phyloP scores from a whole-genome alignment of 2,113 vertebrate genomes.

The Psophia crepitans region DNA sequence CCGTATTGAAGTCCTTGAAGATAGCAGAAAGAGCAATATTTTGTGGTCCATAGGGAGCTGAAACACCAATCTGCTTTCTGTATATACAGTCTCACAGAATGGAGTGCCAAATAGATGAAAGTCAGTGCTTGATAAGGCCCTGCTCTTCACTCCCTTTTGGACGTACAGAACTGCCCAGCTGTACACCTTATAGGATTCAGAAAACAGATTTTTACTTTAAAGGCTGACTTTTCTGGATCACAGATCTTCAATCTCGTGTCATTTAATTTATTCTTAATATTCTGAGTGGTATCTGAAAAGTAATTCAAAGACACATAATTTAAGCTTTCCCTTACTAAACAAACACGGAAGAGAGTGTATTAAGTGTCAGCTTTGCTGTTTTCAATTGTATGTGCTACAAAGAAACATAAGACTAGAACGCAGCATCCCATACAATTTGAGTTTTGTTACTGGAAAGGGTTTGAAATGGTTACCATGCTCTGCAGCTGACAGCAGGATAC shows the following conservation, averaged over 20 bases:
- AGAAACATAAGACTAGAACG: background rate
- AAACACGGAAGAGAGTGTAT: background rate
- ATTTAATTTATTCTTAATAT: constrained; percentile 58
- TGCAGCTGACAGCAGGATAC: background rate
- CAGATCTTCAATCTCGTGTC: background rate
- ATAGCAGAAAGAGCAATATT: constrained; percentile 31
- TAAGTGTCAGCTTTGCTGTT: constrained; percentile 15
- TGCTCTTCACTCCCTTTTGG: background rate
- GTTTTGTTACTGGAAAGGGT: background rate
- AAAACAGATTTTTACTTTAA: constrained; percentile 53
- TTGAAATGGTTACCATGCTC: background rate
- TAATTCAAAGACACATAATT: constrained; percentile 48
- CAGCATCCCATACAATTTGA: background rate
- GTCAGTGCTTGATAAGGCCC: background rate
- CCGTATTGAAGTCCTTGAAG: constrained; percentile 24
- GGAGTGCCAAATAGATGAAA: constrained; percentile 1
- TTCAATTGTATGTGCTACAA: background rate
- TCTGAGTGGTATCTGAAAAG: constrained; percentile 53
- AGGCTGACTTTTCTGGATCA: constrained; percentile 46
- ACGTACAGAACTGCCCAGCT: constrained; percentile 21
- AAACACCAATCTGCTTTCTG: constrained; percentile 9
- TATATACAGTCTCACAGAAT: background rate
- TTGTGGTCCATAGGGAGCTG: background rate
- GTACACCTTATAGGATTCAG: background rate
- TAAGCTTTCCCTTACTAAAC: constrained; percentile 40